These are phyloP conservation scores for Drosophila willistoni DNA, from an alignment of 1,140 invertebrate species.

Conservation along the genomic window DNA sequence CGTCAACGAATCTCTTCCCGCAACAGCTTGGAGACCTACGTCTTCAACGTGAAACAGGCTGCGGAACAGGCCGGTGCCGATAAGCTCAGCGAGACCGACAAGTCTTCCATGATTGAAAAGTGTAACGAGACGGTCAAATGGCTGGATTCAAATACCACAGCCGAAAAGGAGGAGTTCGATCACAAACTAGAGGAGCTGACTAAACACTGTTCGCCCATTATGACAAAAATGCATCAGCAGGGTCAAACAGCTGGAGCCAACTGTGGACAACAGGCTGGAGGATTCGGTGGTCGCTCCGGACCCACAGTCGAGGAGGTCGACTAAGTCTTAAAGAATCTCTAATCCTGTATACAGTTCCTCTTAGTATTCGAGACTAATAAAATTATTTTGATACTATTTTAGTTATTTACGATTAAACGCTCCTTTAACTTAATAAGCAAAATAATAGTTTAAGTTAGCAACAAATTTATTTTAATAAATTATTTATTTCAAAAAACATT, in stretches of 20 bases:
- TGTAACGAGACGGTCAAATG: slow-evolving; percentile 85
- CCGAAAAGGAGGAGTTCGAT: slow-evolving; percentile 87
- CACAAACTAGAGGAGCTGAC: slow-evolving; percentile 85
- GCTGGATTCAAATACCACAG: slow-evolving; percentile 86
- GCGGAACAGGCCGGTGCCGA: slow-evolving; percentile 84
- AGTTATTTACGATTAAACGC: neutral
- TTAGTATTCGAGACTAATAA: slow-evolving; percentile 11
- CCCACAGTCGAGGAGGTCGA: slow-evolving; percentile 90
- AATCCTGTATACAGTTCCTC: neutral
- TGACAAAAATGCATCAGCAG: slow-evolving; percentile 85
- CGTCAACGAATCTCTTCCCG: slow-evolving; percentile 86
- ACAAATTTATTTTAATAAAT: slow-evolving; percentile 39
- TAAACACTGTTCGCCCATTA: slow-evolving; percentile 84
- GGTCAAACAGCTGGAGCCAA: slow-evolving; percentile 67
- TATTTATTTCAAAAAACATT: neutral
- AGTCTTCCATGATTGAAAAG: slow-evolving; percentile 85
- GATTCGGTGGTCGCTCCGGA: slow-evolving; percentile 83
- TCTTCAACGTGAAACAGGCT: slow-evolving; percentile 88
- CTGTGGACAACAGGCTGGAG: slow-evolving; percentile 82
- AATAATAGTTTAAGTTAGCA: slow-evolving; percentile 17
- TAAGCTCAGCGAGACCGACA: slow-evolving; percentile 86
- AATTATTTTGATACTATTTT: neutral
- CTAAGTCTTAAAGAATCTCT: slow-evolving; percentile 81
- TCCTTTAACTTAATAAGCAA: neutral
- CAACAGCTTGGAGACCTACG: slow-evolving; percentile 88